Percentiles rank a stretch among this genome's conserved stretches.
These are phyloP conservation scores for Drosophila suboccidentalis DNA, from an alignment of 2,888 invertebrate genomes.

Conservation along the genomic window DNA sequence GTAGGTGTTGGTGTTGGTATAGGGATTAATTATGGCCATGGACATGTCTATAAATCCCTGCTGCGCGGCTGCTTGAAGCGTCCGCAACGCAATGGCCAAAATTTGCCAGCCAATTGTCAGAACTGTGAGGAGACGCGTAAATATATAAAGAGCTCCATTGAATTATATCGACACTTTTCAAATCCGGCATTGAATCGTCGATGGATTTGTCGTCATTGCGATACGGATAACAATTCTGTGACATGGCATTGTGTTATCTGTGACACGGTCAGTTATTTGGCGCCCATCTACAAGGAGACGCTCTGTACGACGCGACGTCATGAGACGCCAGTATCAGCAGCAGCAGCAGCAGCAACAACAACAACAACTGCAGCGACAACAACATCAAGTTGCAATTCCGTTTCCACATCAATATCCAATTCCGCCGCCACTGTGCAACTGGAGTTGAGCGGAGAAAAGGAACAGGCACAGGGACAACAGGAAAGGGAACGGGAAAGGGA, in stretches of 20 bases:
- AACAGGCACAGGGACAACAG: not conserved
- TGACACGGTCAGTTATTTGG: conserved; percentile 85
- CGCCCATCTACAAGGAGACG: conserved; percentile 86
- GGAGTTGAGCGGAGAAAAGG: conserved; percentile 7
- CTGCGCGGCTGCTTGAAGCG: conserved; percentile 84
- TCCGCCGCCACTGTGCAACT: conserved; percentile 15
- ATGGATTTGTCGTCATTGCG: conserved; percentile 86
- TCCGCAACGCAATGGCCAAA: conserved; percentile 84
- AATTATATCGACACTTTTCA: conserved; percentile 85
- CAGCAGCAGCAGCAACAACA: conserved; percentile 10
- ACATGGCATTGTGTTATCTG: conserved; percentile 86
- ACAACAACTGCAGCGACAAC: conserved; percentile 10
- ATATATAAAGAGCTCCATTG: conserved; percentile 84
- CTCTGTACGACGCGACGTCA: conserved; percentile 63
- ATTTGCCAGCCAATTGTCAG: conserved; percentile 83
- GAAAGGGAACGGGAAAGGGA: conserved; percentile 25
- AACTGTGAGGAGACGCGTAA: conserved; percentile 85
- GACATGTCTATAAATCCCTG: conserved; percentile 85
- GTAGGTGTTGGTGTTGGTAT: conserved; percentile 8
- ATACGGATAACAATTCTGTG: conserved; percentile 85
- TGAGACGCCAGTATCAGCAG: conserved; percentile 19
- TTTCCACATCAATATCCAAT: not conserved
- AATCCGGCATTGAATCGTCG: conserved; percentile 85
- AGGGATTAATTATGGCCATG: conserved; percentile 31
- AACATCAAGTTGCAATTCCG: not conserved